Evolutionary conservation across 2,113 vertebrate genomes (phyloP), one percentile per base, ranked within the genome.

Genomic region (Panurus biarmicus): DNA sequence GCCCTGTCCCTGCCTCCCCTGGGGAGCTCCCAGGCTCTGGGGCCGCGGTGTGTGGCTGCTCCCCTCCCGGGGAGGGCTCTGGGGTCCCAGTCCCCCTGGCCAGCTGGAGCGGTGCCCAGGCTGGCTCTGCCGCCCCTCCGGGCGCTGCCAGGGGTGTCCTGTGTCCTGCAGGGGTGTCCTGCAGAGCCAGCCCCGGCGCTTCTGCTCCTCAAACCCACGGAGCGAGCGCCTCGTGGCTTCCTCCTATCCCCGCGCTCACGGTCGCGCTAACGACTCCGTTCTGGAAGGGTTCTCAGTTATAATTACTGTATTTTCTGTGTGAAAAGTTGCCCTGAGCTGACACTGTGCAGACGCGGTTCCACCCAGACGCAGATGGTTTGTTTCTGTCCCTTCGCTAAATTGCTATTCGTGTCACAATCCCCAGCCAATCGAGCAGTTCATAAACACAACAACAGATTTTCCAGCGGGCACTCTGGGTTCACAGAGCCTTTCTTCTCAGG

Each of bases 321-420:
- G 22, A 29, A 53, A 72, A 64, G 58, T 45, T 56, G 72, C 78
- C 93, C 87, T 4, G 11, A 56, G 71, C 77, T 84, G 94, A 80
- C 92, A 82, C 19, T 22, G 50, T 73, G 82, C 71, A 45, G 38
- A 11, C 40, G 3, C 2, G 40, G 77, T 53, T 60, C 82, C 78
- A 67, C 83, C 75, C 92, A 44, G 86, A 73, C 83, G 48, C 35
- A 54, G 84, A 88, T 60, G n/a, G 66, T 83, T 93, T 69, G 56
- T 11, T 84, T 90, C 71, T 67, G 83, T 72, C 66, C 92, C 50
- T 84, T 70, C 10, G 65, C 83, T 84, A n/a, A 74, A 89, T 92
- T 92, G 65, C 72, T 67, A 28, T 89, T 93, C 42, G 0, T 74
- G 90, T 77, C 92, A 90, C 92, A 35, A 13, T 42, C 50, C 25